Conservation (phyloP, 37 sponge, comb jelly and placozoan genomes). For the Geodia barretti region DNA sequence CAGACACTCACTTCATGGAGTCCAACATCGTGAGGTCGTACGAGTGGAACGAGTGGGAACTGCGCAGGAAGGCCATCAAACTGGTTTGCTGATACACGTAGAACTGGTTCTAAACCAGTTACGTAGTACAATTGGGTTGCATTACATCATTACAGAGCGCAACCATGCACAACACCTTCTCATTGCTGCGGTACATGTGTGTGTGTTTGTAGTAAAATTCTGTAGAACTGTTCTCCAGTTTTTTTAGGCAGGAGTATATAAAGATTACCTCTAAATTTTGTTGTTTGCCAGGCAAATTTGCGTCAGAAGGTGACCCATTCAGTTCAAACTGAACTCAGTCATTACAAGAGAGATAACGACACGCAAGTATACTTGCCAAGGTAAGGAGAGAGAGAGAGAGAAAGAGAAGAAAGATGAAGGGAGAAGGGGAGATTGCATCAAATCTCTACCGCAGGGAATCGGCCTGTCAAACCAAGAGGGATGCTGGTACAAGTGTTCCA, state of each 20-base stretch:
- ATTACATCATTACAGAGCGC: too few species aligned
- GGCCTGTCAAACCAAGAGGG: slow-evolving; percentile 82
- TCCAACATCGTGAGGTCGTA: slow-evolving; percentile 90
- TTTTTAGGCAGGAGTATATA: slow-evolving; percentile 5
- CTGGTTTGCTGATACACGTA: slow-evolving; percentile 74
- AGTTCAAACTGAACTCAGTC: slow-evolving; percentile 91
- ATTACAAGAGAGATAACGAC: slow-evolving; percentile 85
- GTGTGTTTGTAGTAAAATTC: neutral
- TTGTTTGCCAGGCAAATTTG: slow-evolving; percentile 76
- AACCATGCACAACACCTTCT: neutral
- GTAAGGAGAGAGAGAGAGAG: slow-evolving; percentile 49
- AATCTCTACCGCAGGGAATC: slow-evolving; percentile 60
- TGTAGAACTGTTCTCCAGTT: neutral
- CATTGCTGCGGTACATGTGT: neutral
- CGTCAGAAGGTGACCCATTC: slow-evolving; percentile 92
- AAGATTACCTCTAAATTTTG: neutral
- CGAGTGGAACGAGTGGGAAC: slow-evolving; percentile 99
- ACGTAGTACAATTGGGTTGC: too few species aligned
- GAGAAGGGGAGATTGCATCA: neutral
- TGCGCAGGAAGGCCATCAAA: slow-evolving; percentile 94
- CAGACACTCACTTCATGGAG: slow-evolving; percentile 95
- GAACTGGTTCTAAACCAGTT: neutral
- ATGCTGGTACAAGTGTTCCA: slow-evolving; percentile 81
- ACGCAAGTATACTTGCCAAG: slow-evolving; percentile 96
- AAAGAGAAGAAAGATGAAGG: slow-evolving; percentile 17